Conservation (phyloP, 2,113 vertebrate genomes). For the Alaudala cheleensis region DNA sequence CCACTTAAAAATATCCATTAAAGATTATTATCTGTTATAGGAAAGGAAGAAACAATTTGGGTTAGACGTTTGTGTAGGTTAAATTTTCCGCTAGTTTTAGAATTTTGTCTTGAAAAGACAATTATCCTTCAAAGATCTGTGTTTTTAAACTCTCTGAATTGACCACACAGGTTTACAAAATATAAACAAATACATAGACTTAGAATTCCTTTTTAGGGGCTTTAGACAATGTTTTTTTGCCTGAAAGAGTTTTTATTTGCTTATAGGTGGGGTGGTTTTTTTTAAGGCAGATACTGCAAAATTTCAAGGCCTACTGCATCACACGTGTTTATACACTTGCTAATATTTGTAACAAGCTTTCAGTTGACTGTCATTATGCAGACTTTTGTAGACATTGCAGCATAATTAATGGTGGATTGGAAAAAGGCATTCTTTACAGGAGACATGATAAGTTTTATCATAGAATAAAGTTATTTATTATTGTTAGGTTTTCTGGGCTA, state of each 20-base stretch:
- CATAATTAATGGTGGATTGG: background rate
- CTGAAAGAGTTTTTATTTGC: background rate
- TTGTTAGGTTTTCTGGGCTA: background rate
- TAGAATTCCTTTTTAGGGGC: background rate
- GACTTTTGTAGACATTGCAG: background rate
- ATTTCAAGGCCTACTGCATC: background rate
- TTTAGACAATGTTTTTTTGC: background rate
- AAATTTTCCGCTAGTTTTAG: background rate
- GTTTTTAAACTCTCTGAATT: background rate
- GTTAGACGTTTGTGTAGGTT: background rate
- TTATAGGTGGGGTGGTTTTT: background rate
- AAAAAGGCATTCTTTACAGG: background rate
- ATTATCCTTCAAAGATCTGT: background rate
- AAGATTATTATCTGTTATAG: background rate
- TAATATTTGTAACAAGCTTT: background rate
- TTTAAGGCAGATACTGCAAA: background rate
- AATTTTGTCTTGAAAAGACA: background rate
- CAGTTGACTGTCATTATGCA: background rate
- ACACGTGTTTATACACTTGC: background rate
- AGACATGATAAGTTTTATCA: background rate
- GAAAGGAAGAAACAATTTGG: background rate
- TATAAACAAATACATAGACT: background rate
- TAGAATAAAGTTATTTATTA: background rate
- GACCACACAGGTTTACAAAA: background rate
- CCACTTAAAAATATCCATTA: background rate